A percentile compares a stretch with the other conserved stretches of the same genome.
Evolutionary conservation across 2,113 vertebrate species (phyloP).

Genomic region (Heterocephalus glaber): DNA sequence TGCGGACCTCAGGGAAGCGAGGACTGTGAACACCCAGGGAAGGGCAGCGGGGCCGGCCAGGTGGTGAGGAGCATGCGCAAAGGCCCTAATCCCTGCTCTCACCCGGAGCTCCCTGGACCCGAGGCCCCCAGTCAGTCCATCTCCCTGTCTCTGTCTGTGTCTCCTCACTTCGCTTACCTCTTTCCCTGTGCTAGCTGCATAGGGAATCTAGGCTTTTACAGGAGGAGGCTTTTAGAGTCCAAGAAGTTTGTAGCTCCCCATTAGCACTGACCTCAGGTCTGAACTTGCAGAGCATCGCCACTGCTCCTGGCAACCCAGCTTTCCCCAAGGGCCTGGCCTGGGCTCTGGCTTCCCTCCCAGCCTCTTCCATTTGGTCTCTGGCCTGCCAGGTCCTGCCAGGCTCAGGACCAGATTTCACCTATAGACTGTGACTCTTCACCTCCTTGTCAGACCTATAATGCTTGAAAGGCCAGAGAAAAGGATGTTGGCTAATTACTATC

Average conservation of each 20-base stretch:
- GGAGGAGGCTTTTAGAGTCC: neutral
- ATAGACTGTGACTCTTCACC: neutral
- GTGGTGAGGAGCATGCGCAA: neutral
- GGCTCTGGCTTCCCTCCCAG: neutral
- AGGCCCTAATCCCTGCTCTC: neutral
- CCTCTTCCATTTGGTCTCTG: neutral
- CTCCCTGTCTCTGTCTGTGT: no score
- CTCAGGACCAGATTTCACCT: neutral
- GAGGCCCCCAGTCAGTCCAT: neutral
- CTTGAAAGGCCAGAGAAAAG: neutral
- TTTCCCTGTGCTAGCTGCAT: neutral
- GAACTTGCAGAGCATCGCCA: neutral
- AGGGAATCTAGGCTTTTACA: neutral
- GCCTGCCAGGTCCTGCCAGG: neutral
- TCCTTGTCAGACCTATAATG: constrained; percentile 54
- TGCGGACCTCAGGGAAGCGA: neutral
- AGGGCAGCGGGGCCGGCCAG: neutral
- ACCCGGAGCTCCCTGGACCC: accelerated
- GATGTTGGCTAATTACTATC: constrained; percentile 13
- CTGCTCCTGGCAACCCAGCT: neutral
- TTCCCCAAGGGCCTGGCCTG: neutral
- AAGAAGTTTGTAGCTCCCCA: neutral
- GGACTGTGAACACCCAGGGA: neutral
- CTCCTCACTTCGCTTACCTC: neutral
- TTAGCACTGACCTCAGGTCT: neutral